Base-by-base conservation (phyloP, 2,888 invertebrate species). In the Melipona bicolor region DNA sequence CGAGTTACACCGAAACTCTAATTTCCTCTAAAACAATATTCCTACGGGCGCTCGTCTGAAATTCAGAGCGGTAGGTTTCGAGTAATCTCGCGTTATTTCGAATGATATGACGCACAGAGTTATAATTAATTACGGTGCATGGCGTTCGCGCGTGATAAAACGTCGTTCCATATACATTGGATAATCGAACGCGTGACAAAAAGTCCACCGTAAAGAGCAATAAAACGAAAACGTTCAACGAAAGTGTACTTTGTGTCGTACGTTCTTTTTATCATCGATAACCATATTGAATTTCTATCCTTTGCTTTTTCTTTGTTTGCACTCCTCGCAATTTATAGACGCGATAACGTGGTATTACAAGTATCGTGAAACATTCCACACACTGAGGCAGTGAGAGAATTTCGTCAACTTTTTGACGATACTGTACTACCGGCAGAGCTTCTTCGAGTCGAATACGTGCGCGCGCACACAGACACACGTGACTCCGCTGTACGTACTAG, bases 81-180 rank as follows among this genome's bases (percentile, higher is more conserved):
- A 62, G 70, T 72, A 76, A 82, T 80, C 65, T 81, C 76, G 71
- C 50, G 67, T 27, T 67, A 61, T 54, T 78, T 56, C 56, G 67
- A 24, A 49, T 54, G 32, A 64, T 73, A 61, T 62, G 69, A 67
- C 81, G 74, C 81, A 24, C 65, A 65, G 54, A 43, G 54, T 81
- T 71, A 54, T 76, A 81, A 76, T 81, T 81, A 81, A 83, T 83
- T 81, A 81, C 61, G 13, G 43, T 54, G 70, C 24, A 59, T 43
- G 82, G 71, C 81, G 74, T 61, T 75, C 21, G 17, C 65, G 65
- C 49, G 81, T 70, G 76, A 81, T 83, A 81, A 83, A 71, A 56
- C 72, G 81, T 83, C 24, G 11, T 50, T 13, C n/a, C 13, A 64
- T 17, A 2, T 43, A 43, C 24, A 24, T 6, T 43, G 36, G 59